Conservation (phyloP, 2,797 vertebrate species). For the Chromobotia macracanthus region DNA sequence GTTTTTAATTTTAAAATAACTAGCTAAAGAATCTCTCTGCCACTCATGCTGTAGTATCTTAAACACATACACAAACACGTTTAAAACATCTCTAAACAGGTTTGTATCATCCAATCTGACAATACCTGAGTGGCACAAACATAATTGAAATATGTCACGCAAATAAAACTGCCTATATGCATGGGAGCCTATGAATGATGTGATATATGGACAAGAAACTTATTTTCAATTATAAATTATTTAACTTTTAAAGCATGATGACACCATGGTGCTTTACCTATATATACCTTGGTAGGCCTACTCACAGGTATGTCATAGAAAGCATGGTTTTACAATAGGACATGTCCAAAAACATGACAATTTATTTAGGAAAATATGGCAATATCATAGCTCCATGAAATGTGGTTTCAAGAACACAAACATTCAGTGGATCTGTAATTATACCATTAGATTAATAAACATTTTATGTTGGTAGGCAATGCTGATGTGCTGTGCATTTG, state of each 20-base stretch:
- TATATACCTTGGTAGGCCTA: too few relatives aligned
- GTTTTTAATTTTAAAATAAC: slow-evolving; percentile 24
- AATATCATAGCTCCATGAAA: not conserved
- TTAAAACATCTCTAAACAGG: slow-evolving; percentile 12
- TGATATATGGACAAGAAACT: not conserved
- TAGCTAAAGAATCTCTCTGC: slow-evolving; percentile 36
- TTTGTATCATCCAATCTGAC: slow-evolving; percentile 8
- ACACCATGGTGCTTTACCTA: too few relatives aligned
- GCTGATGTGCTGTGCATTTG: slow-evolving; percentile 30
- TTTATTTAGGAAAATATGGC: too few relatives aligned
- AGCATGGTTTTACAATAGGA: too few relatives aligned
- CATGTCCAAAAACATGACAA: too few relatives aligned
- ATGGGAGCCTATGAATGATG: not conserved
- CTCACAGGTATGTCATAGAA: too few relatives aligned
- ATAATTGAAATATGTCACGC: slow-evolving; percentile 1
- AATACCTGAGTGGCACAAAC: not conserved
- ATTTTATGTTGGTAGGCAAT: not conserved
- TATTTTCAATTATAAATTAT: too few relatives aligned
- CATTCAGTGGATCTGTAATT: not conserved
- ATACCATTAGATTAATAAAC: not conserved
- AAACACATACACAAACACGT: slow-evolving; percentile 27
- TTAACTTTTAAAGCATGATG: too few relatives aligned
- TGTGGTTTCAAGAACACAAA: not conserved
- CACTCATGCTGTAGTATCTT: not conserved
- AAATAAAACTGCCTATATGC: not conserved